Base-by-base conservation (phyloP, 2,888 invertebrate genomes). In the Caenorhabditis angaria region DNA sequence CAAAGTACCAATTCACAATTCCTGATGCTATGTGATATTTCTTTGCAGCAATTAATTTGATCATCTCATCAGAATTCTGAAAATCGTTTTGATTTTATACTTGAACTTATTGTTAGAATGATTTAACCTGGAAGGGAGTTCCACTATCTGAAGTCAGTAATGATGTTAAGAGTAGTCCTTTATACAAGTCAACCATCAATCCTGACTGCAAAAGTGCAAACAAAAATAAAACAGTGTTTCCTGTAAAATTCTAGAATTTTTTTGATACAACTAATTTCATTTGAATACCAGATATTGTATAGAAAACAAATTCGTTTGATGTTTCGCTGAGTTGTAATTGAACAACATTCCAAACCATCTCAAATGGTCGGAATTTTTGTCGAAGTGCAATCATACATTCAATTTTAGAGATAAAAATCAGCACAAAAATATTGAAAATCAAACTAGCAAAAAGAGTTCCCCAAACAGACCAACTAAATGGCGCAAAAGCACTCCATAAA, bases 401-500 rank as follows among this genome's bases (percentile, higher is more conserved):
- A 24, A 81, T 56, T 41, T 64, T 51, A 5, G 77, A 63, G 27
- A 83, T 73, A n/a, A 67, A 47, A 20, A 76, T 63, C 76, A 80
- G 66, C 0, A 70, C 50, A 6, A 73, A 10, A 0, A 74, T 24
- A 8, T 70, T 67, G 0, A 75, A 12, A 2, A 80, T 12, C 22
- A 80, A 59, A 28, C 73, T 77, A 32, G 50, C 76, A n/a, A 82
- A 35, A 28, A 83, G 55, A 24, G 66, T 61, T 12, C 75, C 20
- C 83, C 83, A 83, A 5, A 75, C 78, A 27, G 65, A 57, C 10
- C 50, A 55, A 6, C 74, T 68, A 56, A 82, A 83, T 47, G 83
- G 83, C n/a, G 70, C 81, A 67, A 83, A 81, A 1, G 82, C 83
- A 61, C 82, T 83, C 82, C 82, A 83, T 6, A 83, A 59, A 0